Evolutionary conservation across 2,888 invertebrate genomes (phyloP).

Genomic region (Gari tellinella): DNA sequence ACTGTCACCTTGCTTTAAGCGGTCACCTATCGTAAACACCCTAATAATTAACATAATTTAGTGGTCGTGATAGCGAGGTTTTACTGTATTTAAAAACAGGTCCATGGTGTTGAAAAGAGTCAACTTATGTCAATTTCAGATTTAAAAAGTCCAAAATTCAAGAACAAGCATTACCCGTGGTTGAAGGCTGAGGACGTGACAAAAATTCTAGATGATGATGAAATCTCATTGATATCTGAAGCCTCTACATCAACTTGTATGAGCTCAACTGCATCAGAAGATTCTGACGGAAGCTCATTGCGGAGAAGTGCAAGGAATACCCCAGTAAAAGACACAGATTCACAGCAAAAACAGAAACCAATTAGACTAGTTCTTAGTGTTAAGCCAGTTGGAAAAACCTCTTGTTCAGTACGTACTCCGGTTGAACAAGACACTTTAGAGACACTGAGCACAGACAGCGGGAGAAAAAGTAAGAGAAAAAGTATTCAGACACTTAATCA

Average conservation of each 20-base stretch:
- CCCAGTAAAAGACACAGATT: constrained; percentile 12
- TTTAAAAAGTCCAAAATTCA: constrained; percentile 39
- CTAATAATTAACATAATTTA: too few relatives aligned
- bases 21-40: too few relatives aligned
- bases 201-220: constrained; percentile 64
- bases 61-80: too few relatives aligned
- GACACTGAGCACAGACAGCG: neutral
- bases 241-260: constrained; percentile 20
- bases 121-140: constrained; percentile 18
- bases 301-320: constrained; percentile 37
- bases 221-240: constrained; percentile 45
- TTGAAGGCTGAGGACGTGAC: constrained; percentile 66
- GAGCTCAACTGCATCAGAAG: constrained; percentile 1
- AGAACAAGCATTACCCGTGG: constrained; percentile 45
- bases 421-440: neutral
- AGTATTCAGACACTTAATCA: neutral
- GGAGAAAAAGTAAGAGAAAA: neutral
- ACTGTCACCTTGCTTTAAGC: too few relatives aligned
- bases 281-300: constrained; percentile 2
- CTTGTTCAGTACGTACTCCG: too few relatives aligned
- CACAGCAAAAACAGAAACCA: too few relatives aligned
- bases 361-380: too few relatives aligned
- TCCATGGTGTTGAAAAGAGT: too few relatives aligned
- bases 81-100: too few relatives aligned
- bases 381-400: too few relatives aligned